Conservation (phyloP, 2,797 vertebrate genomes). For the Rhinoraja longicauda region DNA sequence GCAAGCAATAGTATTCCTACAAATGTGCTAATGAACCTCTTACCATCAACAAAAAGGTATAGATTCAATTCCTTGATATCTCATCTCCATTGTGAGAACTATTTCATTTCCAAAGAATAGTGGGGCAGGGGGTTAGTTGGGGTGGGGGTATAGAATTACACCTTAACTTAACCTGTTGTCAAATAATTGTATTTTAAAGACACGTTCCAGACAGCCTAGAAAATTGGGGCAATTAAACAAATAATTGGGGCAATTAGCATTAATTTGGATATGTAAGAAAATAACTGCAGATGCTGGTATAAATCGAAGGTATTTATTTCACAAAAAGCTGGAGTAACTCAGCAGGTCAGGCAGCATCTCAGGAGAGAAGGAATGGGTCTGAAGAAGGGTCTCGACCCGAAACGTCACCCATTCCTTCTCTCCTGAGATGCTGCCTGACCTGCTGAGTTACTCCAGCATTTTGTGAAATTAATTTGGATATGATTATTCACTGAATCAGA, state of each 20-base stretch:
- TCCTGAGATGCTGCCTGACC: too few species aligned
- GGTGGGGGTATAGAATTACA: too few species aligned
- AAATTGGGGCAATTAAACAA: neutral
- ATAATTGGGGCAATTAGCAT: constrained; percentile 13
- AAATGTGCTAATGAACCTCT: neutral
- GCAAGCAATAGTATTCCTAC: neutral
- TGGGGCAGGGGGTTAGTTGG: neutral
- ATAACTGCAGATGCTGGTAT: too few species aligned
- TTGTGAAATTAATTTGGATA: neutral
- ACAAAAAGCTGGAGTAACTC: too few species aligned
- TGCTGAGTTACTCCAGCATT: too few species aligned
- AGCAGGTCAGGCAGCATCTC: too few species aligned
- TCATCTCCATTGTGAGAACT: neutral
- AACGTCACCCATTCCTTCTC: too few species aligned
- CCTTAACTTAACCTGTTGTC: neutral
- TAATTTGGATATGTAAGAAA: neutral
- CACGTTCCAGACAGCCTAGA: neutral
- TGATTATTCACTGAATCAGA: neutral
- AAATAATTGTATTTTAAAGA: too few species aligned
- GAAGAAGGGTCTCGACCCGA: too few species aligned
- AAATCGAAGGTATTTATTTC: too few species aligned
- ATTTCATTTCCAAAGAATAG: neutral
- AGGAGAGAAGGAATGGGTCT: too few species aligned
- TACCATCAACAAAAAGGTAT: neutral
- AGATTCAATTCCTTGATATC: neutral